phyloP scores from a whole-genome alignment of 2,888 invertebrate genomes.

The Xylota segnis region DNA sequence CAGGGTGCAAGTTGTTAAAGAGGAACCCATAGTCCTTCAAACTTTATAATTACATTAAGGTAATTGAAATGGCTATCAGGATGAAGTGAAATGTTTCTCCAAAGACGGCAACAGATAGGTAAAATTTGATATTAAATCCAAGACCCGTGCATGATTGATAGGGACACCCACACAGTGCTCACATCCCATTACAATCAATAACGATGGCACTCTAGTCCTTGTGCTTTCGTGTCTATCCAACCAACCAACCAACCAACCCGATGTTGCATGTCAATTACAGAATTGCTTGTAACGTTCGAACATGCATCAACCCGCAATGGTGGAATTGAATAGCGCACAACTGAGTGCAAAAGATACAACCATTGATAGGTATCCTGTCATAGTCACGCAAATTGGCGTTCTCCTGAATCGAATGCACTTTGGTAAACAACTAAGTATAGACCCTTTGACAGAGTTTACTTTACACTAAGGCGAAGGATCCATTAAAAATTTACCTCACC shows the following conservation, averaged over 20 bases:
- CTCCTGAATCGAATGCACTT: conserved; percentile 36
- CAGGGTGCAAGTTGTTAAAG: conserved; percentile 44
- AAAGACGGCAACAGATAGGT: conserved; percentile 3
- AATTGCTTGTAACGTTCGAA: conserved; percentile 33
- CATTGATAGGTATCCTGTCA: conserved; percentile 48
- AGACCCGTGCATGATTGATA: neutral
- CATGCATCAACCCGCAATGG: conserved; percentile 18
- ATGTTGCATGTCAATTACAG: conserved; percentile 51
- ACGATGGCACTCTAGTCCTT: conserved; percentile 32
- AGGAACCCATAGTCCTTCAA: conserved; percentile 42
- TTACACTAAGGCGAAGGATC: neutral
- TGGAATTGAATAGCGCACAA: conserved; percentile 13
- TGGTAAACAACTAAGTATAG: conserved; percentile 22
- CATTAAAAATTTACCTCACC: neutral
- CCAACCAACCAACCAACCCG: conserved; percentile 28
- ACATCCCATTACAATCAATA: conserved; percentile 41
- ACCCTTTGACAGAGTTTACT: conserved; percentile 7
- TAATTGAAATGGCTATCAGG: conserved; percentile 50
- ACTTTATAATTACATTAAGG: conserved; percentile 53
- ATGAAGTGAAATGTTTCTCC: conserved; percentile 16
- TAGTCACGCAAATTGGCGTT: conserved; percentile 44
- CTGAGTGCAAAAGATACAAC: conserved; percentile 44
- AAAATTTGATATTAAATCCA: neutral
- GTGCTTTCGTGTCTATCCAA: conserved; percentile 46
- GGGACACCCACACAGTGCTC: neutral